Evolutionary conservation across 2,797 vertebrate genomes (phyloP).

Genomic region (Siniperca scherzeri): DNA sequence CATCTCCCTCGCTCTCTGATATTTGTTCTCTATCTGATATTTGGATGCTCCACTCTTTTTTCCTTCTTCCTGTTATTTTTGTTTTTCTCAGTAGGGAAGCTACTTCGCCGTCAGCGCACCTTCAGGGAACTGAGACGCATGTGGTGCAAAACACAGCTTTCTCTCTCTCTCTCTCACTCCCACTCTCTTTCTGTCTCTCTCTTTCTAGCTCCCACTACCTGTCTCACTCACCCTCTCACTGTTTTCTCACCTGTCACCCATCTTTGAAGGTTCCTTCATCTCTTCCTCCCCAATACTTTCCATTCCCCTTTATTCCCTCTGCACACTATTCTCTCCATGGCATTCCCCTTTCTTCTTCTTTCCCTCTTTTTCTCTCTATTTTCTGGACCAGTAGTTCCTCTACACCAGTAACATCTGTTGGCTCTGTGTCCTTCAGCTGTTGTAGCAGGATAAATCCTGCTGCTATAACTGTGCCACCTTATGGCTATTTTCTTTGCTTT

Average conservation of each 20-base stretch:
- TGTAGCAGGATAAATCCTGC: neutral
- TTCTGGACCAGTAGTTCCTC: neutral
- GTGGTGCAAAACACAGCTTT: slow-evolving; percentile 37
- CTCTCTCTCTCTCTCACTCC: neutral
- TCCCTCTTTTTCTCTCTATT: neutral
- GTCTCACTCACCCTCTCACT: slow-evolving; percentile 42
- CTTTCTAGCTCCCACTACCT: slow-evolving; percentile 29
- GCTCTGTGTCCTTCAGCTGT: slow-evolving; percentile 9
- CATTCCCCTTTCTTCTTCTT: neutral
- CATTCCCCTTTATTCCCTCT: neutral
- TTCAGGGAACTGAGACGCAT: slow-evolving; percentile 57
- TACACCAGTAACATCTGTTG: neutral
- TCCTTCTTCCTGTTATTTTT: slow-evolving; percentile 31
- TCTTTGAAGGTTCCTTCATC: slow-evolving; percentile 33
- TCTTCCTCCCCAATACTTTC: slow-evolving; percentile 18
- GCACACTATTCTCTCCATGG: neutral
- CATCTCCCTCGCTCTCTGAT: slow-evolving; percentile 29
- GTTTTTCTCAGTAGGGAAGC: slow-evolving; percentile 58
- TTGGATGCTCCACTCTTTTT: slow-evolving; percentile 28
- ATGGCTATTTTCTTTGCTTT: slow-evolving; percentile 20
- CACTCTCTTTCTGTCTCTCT: slow-evolving; percentile 6
- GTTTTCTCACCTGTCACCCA: slow-evolving; percentile 41
- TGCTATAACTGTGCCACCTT: neutral
- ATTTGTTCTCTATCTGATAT: slow-evolving; percentile 23
- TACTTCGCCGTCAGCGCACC: slow-evolving; percentile 39